Evolutionary conservation across 2,113 vertebrate genomes (phyloP).

Genomic region (Corvus moneduloides): DNA sequence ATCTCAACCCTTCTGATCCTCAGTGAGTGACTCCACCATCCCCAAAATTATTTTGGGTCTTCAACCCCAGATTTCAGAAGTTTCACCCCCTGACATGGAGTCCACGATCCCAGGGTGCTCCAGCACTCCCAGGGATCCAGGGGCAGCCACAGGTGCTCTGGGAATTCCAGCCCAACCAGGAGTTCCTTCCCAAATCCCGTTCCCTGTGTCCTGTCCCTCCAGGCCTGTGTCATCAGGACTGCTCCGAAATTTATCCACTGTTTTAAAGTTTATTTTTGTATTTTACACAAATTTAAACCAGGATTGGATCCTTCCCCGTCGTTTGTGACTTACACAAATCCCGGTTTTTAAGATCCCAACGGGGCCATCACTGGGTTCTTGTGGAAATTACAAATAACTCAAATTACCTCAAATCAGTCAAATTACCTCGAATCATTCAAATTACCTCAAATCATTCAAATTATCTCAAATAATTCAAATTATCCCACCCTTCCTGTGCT

Average conservation of each 20-base stretch:
- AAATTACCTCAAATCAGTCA: not conserved
- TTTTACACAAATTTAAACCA: not conserved
- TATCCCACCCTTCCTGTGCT: not conserved
- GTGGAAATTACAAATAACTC: not conserved
- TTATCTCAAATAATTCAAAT: too few relatives aligned
- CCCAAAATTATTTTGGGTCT: not conserved
- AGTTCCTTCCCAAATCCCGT: not conserved
- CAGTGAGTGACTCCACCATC: rapidly evolving
- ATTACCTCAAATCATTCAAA: not conserved
- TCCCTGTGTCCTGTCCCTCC: rapidly evolving
- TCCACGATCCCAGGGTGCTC: rapidly evolving
- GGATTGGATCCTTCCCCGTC: not conserved
- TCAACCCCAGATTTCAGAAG: not conserved
- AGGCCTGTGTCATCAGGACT: not conserved
- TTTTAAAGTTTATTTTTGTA: not conserved
- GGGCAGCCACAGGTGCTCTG: not conserved
- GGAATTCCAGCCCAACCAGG: not conserved
- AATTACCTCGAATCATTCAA: too few relatives aligned
- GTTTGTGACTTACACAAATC: not conserved
- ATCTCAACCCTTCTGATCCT: not conserved
- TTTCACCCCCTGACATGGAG: not conserved
- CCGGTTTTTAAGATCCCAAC: not conserved
- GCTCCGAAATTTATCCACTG: not conserved
- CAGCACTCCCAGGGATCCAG: not conserved
- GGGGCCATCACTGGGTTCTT: rapidly evolving